Evolutionary conservation across 2,797 vertebrate genomes (phyloP).

Genomic region (Spinibarbus caldwelli): DNA sequence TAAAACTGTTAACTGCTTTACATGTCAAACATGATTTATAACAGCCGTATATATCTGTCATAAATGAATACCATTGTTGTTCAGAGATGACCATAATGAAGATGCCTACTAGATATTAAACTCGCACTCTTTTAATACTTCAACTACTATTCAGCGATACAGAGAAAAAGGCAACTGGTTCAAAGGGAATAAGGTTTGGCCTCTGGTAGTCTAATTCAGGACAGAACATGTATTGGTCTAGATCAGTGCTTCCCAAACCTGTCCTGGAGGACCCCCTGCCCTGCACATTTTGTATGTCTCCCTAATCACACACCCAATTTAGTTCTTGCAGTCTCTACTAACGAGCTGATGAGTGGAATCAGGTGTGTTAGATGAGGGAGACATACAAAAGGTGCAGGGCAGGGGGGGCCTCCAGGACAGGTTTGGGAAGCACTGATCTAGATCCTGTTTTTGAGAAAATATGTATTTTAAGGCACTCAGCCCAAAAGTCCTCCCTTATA

Average conservation of each 20-base stretch:
- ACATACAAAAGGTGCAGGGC: too few relatives aligned
- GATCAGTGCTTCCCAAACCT: too few relatives aligned
- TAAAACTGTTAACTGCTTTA: not conserved
- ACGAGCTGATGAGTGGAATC: too few relatives aligned
- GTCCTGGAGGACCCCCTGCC: too few relatives aligned
- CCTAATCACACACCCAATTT: too few relatives aligned
- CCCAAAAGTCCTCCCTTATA: slow-evolving; percentile 4
- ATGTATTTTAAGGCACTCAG: too few relatives aligned
- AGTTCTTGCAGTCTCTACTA: too few relatives aligned
- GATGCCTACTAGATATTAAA: not conserved
- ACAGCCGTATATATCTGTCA: not conserved
- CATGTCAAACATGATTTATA: not conserved
- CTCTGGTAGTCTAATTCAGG: not conserved
- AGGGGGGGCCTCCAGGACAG: too few relatives aligned
- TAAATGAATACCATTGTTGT: not conserved
- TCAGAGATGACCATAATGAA: not conserved
- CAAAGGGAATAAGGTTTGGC: not conserved
- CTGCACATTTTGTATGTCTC: too few relatives aligned
- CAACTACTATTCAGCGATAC: slow-evolving; percentile 19
- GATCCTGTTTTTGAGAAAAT: too few relatives aligned
- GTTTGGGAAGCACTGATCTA: too few relatives aligned
- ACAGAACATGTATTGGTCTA: not conserved
- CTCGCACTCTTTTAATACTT: not conserved
- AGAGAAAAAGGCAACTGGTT: slow-evolving; percentile 23
- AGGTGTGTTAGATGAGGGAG: too few relatives aligned